Percentiles rank a stretch among this genome's conserved stretches.
Evolutionary conservation across 1,140 invertebrate genomes (phyloP).

Genomic region (Drosophila nigrodunni): DNA sequence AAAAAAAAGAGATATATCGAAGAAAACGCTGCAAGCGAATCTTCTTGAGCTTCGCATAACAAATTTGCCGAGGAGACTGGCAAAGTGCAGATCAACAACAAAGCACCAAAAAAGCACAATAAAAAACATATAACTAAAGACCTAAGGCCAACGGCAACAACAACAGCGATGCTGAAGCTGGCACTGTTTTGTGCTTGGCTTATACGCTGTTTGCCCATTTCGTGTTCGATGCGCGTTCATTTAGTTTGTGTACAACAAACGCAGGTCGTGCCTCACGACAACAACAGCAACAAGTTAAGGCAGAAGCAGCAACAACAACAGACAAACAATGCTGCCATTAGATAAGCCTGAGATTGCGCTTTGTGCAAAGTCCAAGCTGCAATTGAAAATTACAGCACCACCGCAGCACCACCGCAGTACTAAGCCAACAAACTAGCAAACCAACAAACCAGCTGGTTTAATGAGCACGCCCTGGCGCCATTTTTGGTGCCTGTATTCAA

Average conservation of each 20-base stretch:
- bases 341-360: constrained; percentile 62
- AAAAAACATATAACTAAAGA: constrained; percentile 54
- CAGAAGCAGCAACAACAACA: constrained; percentile 45
- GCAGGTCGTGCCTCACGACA: constrained; percentile 80
- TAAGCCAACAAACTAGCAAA: constrained; percentile 26
- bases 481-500: constrained; percentile 63
- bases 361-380: constrained; percentile 45
- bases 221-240: constrained; percentile 81
- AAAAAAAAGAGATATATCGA: constrained; percentile 43
- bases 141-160: constrained; percentile 11
- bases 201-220: constrained; percentile 43
- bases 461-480: constrained; percentile 81
- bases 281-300: constrained; percentile 34
- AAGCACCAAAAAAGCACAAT: constrained; percentile 51
- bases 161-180: constrained; percentile 12
- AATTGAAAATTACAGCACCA: constrained; percentile 16
- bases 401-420: background rate
- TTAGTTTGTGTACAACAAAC: constrained; percentile 77
- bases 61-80: constrained; percentile 53
- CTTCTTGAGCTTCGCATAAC: constrained; percentile 61
- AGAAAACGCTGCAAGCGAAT: constrained; percentile 77
- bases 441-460: constrained; percentile 46
- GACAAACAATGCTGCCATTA: constrained; percentile 66
- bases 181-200: constrained; percentile 38
- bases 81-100: constrained; percentile 44